Percentiles rank a stretch among this genome's conserved stretches.
Evolutionary conservation across 2,888 invertebrate species (phyloP).

Genomic region (Mesoligia furuncula): DNA sequence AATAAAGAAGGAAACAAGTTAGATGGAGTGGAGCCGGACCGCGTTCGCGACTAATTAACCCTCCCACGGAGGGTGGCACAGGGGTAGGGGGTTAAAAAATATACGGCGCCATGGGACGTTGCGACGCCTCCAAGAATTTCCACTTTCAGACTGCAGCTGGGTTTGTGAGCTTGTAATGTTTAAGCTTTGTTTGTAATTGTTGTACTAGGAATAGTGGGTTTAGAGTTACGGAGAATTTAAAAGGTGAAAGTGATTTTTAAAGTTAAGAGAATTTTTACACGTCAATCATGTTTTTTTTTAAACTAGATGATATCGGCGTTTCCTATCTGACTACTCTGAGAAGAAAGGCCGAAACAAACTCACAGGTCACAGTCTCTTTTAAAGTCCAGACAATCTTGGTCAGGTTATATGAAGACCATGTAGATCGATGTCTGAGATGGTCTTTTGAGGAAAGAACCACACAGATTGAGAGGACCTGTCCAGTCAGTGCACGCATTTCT

Average conservation of each 20-base stretch:
- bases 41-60: constrained; percentile 90
- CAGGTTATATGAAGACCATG: too few species aligned
- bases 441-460: too few species aligned
- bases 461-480: too few species aligned
- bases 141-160: constrained; percentile 67
- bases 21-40: constrained; percentile 88
- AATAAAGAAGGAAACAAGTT: constrained; percentile 90
- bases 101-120: constrained; percentile 82
- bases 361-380: too few species aligned
- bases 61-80: constrained; percentile 73
- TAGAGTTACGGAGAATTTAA: not conserved
- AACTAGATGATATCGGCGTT: too few species aligned
- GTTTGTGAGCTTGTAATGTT: constrained; percentile 40
- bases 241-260: not conserved
- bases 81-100: constrained; percentile 80
- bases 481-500: too few species aligned
- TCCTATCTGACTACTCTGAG: too few species aligned
- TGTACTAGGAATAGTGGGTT: constrained; percentile 6
- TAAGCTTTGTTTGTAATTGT: constrained; percentile 50
- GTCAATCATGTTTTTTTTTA: too few species aligned
- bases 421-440: too few species aligned
- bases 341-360: too few species aligned
- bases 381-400: too few species aligned
- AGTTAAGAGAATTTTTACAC: too few species aligned
- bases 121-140: constrained; percentile 79